A percentile compares a stretch with the other conserved stretches of the same genome.
These are phyloP conservation scores for Epirrhoe alternata DNA, from an alignment of 2,888 invertebrate species.

Conservation along the genomic window DNA sequence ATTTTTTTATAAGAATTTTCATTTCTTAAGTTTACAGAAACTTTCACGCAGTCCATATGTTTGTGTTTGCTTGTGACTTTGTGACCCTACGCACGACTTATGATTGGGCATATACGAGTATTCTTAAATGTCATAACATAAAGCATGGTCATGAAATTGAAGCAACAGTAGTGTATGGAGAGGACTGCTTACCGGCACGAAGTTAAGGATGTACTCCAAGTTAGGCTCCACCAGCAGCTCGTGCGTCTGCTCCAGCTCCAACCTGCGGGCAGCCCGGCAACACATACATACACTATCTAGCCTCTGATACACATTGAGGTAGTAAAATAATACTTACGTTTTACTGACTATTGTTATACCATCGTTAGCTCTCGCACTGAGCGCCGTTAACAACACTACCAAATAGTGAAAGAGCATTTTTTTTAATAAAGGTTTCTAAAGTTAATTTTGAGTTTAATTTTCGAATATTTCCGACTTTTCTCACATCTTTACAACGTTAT, in stretches of 20 bases:
- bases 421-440: neutral
- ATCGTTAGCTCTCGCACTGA: conserved; percentile 16
- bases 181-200: conserved; percentile 62
- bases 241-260: conserved; percentile 62
- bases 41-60: too few relatives aligned
- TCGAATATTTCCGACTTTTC: neutral
- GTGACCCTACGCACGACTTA: too few relatives aligned
- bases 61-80: too few relatives aligned
- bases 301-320: neutral
- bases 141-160: too few relatives aligned
- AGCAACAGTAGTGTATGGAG: too few relatives aligned
- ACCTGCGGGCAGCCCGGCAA: conserved; percentile 48
- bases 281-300: neutral
- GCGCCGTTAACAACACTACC: conserved; percentile 32
- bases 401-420: conserved; percentile 23
- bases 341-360: conserved; percentile 56
- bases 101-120: too few relatives aligned
- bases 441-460: neutral
- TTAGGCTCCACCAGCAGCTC: conserved; percentile 59
- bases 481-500: neutral
- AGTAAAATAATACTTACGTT: conserved; percentile 18
- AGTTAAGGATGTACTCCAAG: conserved; percentile 71
- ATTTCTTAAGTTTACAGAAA: too few relatives aligned
- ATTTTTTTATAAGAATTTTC: too few relatives aligned
- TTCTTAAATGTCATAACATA: too few relatives aligned